Percentiles rank a stretch among this genome's conserved stretches.
Conservation (phyloP, 2,888 invertebrate species). For the Hymenopus coronatus region DNA sequence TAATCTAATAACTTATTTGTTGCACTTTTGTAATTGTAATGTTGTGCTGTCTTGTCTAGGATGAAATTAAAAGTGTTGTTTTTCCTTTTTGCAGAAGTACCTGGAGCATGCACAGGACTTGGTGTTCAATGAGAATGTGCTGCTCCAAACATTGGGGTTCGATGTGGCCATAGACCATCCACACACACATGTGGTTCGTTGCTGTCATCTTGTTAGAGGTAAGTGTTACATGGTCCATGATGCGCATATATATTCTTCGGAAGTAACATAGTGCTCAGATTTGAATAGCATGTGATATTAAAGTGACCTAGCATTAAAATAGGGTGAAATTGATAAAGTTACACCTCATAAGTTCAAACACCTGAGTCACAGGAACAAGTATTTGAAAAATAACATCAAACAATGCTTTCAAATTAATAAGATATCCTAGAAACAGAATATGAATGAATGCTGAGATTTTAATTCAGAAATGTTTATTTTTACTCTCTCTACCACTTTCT, state of each 20-base stretch:
- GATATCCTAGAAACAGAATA: too few species aligned
- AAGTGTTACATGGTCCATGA: conserved; percentile 43
- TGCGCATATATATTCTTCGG: background rate
- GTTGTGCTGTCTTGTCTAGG: background rate
- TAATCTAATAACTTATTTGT: too few species aligned
- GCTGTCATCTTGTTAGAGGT: conserved; percentile 95
- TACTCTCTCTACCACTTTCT: too few species aligned
- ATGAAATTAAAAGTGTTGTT: background rate
- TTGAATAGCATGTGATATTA: background rate
- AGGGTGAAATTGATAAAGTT: too few species aligned
- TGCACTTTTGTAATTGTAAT: too few species aligned
- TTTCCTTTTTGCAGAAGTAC: conserved; percentile 51
- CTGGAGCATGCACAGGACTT: conserved; percentile 83
- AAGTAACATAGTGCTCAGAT: background rate
- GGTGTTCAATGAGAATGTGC: conserved; percentile 94
- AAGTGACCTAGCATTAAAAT: too few species aligned
- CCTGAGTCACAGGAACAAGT: too few species aligned
- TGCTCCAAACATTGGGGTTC: conserved; percentile 96
- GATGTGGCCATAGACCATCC: conserved; percentile 98
- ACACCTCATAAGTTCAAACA: too few species aligned
- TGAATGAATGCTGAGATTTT: too few species aligned
- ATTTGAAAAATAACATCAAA: too few species aligned
- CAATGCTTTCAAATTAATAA: too few species aligned
- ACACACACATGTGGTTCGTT: conserved; percentile 93
- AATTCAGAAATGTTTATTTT: too few species aligned